These are phyloP conservation scores for Parapsyche elsis DNA, from an alignment of 1,140 invertebrate genomes.

Conservation along the genomic window DNA sequence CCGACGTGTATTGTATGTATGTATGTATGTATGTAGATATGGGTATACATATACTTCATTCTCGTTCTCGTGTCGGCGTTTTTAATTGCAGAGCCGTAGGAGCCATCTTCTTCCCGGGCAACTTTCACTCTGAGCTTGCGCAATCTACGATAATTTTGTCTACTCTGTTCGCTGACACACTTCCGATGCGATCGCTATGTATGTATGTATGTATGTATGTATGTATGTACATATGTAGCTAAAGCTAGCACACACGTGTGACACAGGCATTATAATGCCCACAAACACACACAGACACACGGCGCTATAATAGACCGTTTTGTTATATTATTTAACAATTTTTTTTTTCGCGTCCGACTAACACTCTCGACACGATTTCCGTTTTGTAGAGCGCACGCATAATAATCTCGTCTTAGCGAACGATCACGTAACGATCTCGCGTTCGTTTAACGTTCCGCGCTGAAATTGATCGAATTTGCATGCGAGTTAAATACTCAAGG, in stretches of 20 bases:
- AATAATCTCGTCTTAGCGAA: too few species aligned
- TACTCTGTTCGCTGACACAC: slow-evolving; percentile 41
- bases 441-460: too few species aligned
- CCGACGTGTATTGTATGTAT: background rate
- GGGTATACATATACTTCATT: background rate
- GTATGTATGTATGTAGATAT: background rate
- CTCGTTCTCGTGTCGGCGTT: background rate
- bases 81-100: slow-evolving; percentile 25
- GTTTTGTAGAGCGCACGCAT: slow-evolving; percentile 27
- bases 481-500: too few species aligned
- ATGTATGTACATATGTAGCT: too few species aligned
- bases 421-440: too few species aligned
- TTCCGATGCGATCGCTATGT: slow-evolving; percentile 7
- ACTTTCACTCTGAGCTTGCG: slow-evolving; percentile 37
- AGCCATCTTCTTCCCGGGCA: slow-evolving; percentile 28
- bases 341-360: slow-evolving; percentile 22
- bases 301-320: slow-evolving; percentile 20
- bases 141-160: slow-evolving; percentile 41
- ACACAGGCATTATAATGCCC: too few species aligned
- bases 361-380: slow-evolving; percentile 30
- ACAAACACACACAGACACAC: slow-evolving; percentile 14
- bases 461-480: too few species aligned
- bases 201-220: too few species aligned
- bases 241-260: too few species aligned
- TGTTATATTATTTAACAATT: slow-evolving; percentile 37